phyloP scores from a whole-genome alignment of 2,113 vertebrate genomes.

The Urocolius indicus region DNA sequence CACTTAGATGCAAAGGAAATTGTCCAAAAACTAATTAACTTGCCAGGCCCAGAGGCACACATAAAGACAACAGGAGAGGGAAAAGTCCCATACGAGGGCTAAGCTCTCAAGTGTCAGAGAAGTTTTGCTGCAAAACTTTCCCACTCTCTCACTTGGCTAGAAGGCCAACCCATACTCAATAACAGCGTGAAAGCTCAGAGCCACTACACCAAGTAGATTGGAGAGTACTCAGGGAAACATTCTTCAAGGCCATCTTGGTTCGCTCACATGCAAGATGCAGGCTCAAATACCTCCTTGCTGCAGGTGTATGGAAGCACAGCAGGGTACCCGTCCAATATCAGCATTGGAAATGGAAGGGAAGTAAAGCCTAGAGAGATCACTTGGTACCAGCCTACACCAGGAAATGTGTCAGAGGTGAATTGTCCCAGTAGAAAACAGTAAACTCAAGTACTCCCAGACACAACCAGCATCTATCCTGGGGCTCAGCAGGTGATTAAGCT shows the following conservation, averaged over 20 bases:
- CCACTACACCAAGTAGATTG: fast-evolving
- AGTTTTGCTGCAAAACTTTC: background rate
- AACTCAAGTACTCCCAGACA: background rate
- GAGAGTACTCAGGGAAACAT: background rate
- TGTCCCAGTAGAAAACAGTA: background rate
- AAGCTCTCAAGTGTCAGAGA: background rate
- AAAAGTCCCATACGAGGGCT: background rate
- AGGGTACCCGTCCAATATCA: background rate
- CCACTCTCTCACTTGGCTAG: background rate
- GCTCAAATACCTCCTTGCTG: background rate
- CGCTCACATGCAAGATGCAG: fast-evolving
- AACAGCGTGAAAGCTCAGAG: background rate
- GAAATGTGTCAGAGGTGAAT: background rate
- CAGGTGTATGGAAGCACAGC: background rate
- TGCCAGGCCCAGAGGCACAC: background rate
- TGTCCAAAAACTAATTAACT: background rate
- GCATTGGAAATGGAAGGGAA: fast-evolving
- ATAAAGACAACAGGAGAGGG: background rate
- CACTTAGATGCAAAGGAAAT: background rate
- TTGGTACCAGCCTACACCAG: background rate
- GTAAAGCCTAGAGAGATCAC: background rate
- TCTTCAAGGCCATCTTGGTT: background rate
- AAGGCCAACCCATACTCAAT: background rate
- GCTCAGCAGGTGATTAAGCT: background rate
- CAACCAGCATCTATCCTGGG: background rate